Conservation (phyloP, 2,797 vertebrate species). For the Gorsachius magnificus region DNA sequence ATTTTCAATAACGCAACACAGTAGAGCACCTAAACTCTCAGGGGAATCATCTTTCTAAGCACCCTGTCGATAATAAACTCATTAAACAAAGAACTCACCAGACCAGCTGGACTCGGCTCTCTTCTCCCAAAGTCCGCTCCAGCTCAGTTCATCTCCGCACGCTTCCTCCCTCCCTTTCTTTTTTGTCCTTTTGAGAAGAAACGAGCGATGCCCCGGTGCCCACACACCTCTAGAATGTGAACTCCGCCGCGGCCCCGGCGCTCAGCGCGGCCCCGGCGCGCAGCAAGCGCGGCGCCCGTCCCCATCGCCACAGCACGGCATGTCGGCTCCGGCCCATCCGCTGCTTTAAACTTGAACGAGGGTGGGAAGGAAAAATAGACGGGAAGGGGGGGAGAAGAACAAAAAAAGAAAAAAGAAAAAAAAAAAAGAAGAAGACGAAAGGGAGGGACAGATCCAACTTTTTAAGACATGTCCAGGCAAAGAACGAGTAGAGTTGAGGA, state of each 20-base stretch:
- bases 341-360: background rate
- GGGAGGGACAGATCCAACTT: constrained; percentile 61
- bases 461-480: constrained; percentile 75
- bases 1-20: background rate
- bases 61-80: background rate
- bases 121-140: constrained; percentile 42
- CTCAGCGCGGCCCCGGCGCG: constrained; percentile 55
- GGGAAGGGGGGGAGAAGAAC: background rate
- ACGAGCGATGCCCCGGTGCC: background rate
- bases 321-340: constrained; percentile 42
- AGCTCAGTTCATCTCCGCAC: constrained; percentile 73
- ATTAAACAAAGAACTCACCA: constrained; percentile 81
- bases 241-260: constrained; percentile 21
- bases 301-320: constrained; percentile 50
- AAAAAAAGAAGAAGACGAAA: background rate
- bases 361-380: background rate
- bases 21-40: background rate
- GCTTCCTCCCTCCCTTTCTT: background rate
- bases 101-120: constrained; percentile 74
- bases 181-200: background rate
- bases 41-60: background rate
- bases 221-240: background rate
- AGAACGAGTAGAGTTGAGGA: constrained; percentile 57
- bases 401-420: fast-evolving
- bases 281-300: constrained; percentile 9